A percentile compares a stretch with the other conserved stretches of the same genome.
phyloP scores from a whole-genome alignment of 2,888 invertebrate species.

The Athalia circularis region DNA sequence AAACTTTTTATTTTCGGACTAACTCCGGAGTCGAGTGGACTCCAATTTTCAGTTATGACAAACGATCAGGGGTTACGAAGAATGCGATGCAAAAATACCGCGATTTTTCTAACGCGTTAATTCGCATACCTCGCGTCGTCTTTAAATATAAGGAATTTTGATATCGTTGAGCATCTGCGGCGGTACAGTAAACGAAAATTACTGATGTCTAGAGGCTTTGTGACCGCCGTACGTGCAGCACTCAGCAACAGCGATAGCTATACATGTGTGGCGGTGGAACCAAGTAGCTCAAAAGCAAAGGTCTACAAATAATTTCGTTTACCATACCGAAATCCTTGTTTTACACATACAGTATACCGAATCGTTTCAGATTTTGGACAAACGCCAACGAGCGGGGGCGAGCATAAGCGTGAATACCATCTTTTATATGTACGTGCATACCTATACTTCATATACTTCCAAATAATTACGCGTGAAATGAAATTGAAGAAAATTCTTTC shows the following conservation, averaged over 20 bases:
- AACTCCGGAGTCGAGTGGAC: too few relatives aligned
- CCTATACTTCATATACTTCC: too few relatives aligned
- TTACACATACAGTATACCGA: background rate
- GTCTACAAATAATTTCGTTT: constrained; percentile 21
- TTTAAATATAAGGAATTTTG: background rate
- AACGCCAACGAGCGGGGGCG: constrained; percentile 31
- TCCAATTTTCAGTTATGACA: too few relatives aligned
- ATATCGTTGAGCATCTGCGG: background rate
- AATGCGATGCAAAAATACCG: too few relatives aligned
- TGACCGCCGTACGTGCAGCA: too few relatives aligned
- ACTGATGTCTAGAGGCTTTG: too few relatives aligned
- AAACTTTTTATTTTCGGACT: too few relatives aligned
- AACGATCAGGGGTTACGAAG: too few relatives aligned
- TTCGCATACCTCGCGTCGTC: too few relatives aligned
- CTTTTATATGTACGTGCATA: background rate
- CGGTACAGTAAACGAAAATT: too few relatives aligned
- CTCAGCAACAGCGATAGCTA: background rate
- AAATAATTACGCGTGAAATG: background rate
- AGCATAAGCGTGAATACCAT: constrained; percentile 4
- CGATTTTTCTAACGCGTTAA: too few relatives aligned
- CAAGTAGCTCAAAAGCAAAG: background rate
- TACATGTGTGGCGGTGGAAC: background rate
- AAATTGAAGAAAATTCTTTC: constrained; percentile 17
- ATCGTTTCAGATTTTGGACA: constrained; percentile 10
- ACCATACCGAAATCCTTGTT: constrained; percentile 25